Evolutionary conservation across 2,797 vertebrate species (phyloP), one percentile per base, ranked within the genome.

Genomic region (Centroberyx gerrardi): DNA sequence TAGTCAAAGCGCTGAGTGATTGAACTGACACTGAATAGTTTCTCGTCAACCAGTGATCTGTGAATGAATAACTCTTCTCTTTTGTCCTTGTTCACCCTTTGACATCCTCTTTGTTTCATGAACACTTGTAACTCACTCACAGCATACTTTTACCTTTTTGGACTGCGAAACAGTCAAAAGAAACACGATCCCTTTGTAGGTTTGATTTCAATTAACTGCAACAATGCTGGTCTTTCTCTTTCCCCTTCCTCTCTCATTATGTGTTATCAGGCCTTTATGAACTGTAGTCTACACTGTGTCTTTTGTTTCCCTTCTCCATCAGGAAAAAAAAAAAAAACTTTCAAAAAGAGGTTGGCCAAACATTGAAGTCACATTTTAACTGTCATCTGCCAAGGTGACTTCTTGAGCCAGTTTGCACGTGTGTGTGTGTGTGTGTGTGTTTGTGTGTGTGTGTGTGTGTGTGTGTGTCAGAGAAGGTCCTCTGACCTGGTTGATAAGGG

Each of bases 401-500:
- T 88, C 87, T 86, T 77, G 28, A 87, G 79, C 80, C 58, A 38
- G 73, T 82, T 75, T 86, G 18, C 62, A 54, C 42, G 44, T 49
- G 31, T 29, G 31, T 74, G 53, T 5, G 56, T 51, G 55, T 65
- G 46, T 13, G n/a, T 13, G 33, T 48, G 29, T 53, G 59, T 71
- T 31, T 53, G 48, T 53, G 68, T 53, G 18, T 52, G 67, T 60
- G 55, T 36, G 56, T 36, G 68, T 73, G 73, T 78, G 68, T 74
- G 82, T 76, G 64, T 67, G 28, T 87, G 91, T 90, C 76, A 85
- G 85, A 74, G 72, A 85, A 82, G 84, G 90, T 93, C 87, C 66
- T 82, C 64, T 92, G 90, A 93, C 90, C 89, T 82, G 81, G 61
- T 80, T 90, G 88, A 92, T 90, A 92, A 90, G 87, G 79, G 80